Evolutionary conservation across 2,888 invertebrate species (phyloP).

Genomic region (Lepidocyrtoides sp.): DNA sequence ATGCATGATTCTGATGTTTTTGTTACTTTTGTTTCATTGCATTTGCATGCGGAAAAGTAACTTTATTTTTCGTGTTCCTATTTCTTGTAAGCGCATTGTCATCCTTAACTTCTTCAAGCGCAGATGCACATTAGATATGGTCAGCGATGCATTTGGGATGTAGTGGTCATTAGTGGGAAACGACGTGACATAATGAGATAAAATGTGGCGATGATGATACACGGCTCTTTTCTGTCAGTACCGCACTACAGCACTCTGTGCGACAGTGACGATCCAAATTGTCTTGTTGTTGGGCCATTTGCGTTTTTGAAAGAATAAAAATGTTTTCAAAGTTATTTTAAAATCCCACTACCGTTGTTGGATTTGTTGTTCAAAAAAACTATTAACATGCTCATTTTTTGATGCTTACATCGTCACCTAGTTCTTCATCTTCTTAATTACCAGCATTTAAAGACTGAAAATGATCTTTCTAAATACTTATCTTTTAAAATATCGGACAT

Average conservation of each 20-base stretch:
- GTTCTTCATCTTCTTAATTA: no score
- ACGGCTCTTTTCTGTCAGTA: conserved; percentile 11
- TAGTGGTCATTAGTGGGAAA: conserved; percentile 53
- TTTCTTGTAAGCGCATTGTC: background rate
- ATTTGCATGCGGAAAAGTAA: background rate
- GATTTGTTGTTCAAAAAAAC: conserved; percentile 15
- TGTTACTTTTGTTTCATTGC: conserved; percentile 61
- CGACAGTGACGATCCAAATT: background rate
- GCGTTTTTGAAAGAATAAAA: no score
- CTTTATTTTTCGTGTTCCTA: conserved; percentile 21
- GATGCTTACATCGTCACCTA: no score
- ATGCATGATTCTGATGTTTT: no score
- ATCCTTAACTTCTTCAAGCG: conserved; percentile 32
- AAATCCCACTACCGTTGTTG: background rate
- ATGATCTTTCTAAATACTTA: no score
- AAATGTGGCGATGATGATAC: conserved; percentile 14
- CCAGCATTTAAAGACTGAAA: no score
- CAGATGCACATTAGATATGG: conserved; percentile 65
- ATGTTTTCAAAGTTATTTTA: no score
- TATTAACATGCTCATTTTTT: no score
- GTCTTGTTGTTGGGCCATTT: no score
- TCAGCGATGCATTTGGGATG: conserved; percentile 51
- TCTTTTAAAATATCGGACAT: background rate
- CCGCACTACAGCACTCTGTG: background rate
- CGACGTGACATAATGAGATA: conserved; percentile 69